Conservation (phyloP, 2,113 vertebrate genomes). For the Strix uralensis region DNA sequence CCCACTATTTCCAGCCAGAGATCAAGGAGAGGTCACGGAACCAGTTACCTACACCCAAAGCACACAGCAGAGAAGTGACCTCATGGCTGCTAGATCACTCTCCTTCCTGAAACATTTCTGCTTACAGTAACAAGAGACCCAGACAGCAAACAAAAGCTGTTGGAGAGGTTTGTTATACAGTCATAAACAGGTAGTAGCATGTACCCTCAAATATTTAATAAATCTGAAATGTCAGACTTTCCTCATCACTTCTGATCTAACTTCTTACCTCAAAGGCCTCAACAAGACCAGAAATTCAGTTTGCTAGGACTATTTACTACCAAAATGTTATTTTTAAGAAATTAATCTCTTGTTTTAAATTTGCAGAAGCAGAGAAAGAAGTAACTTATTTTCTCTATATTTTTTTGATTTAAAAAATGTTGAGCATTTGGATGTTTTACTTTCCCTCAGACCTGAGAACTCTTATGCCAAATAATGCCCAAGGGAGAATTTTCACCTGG, state of each 20-base stretch:
- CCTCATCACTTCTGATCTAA: background rate
- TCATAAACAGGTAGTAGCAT: background rate
- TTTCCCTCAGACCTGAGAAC: conserved; percentile 42
- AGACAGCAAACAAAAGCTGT: background rate
- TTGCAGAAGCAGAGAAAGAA: background rate
- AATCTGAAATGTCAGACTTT: background rate
- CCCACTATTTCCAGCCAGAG: background rate
- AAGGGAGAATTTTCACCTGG: conserved; percentile 33
- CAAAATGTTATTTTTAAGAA: background rate
- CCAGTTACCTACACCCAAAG: background rate
- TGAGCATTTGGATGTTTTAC: conserved; percentile 27
- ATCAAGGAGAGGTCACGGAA: background rate
- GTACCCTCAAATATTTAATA: background rate
- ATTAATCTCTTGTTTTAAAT: background rate
- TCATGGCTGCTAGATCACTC: background rate
- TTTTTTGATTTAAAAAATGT: background rate
- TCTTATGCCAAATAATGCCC: conserved; percentile 7
- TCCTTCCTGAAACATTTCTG: background rate
- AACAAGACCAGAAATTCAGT: background rate
- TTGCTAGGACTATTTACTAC: background rate
- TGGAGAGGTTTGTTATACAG: background rate
- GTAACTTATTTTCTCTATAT: background rate
- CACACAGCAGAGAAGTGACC: background rate
- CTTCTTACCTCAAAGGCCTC: background rate
- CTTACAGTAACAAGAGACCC: background rate